Base-by-base conservation (phyloP, 2,797 vertebrate genomes). In the Enteromius unitaeniatus region DNA sequence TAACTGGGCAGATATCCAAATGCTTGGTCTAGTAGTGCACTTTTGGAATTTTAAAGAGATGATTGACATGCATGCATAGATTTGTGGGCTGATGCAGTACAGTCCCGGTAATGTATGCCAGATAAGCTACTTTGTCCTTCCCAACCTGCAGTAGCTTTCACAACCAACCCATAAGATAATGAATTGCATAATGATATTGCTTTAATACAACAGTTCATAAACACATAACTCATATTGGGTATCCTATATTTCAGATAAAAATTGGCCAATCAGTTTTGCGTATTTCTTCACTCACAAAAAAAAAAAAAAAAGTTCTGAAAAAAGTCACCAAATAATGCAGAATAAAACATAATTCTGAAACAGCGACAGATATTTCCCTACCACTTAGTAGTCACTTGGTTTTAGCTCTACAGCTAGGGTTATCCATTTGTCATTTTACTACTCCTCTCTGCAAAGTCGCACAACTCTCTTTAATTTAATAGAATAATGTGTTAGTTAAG, bases 1-100 rank as follows among this genome's bases (percentile, higher is more conserved):
- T 68, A 40, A 68, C 65, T 42, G 21, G 67, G 67, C 67, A 42
- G 11, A 42, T 42, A 14, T 68, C 67, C 67, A 68, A 37, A 68
- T 68, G 19, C 17, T 68, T 68, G 34, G 26, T 34, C 14, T 34
- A 19, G 28, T 65, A 10, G 67, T n/a, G 5, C 37, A 42, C 65
- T 68, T 42, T 42, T 19, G 6, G 10, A 68, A 42, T 42, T 11
- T 42, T 42, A 68, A 68, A 40, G 37, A 14, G 34, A 42, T 68
- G 21, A 68, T 40, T 23, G 34, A 68, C 34, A 40, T 6, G 34
- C 21, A n/a, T 14, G 21, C 37, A 6, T 68, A 13, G 21, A 42
- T 68, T 40, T 40, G 9, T 40, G 19, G 10, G 37, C 37, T 68
- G 10, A 68, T 68, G 34, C 65, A 13, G 19, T 68, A 37, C 19